Conservation (phyloP, 1,140 invertebrate species). For the Bicyclus anynana region DNA sequence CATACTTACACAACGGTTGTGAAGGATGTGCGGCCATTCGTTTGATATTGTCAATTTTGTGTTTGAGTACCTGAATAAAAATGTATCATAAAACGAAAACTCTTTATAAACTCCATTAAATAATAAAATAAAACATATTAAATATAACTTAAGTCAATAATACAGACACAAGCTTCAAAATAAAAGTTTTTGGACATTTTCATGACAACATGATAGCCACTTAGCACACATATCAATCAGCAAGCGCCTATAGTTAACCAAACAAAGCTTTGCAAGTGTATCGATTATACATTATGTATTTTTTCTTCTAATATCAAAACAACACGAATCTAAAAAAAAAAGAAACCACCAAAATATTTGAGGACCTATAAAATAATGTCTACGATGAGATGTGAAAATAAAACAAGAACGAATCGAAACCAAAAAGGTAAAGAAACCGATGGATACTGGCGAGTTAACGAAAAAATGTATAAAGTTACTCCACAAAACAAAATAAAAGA, state of each 20-base stretch:
- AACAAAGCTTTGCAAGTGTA: conserved; percentile 8
- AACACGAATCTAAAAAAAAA: conserved; percentile 10
- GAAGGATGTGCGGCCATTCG: conserved; percentile 96
- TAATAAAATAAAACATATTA: neutral
- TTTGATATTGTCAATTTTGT: conserved; percentile 95
- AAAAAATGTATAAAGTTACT: conserved; percentile 11
- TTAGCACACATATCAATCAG: conserved; percentile 5
- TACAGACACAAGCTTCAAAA: neutral
- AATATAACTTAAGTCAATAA: neutral
- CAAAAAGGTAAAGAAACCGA: conserved; percentile 33
- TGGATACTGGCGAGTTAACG: conserved; percentile 22
- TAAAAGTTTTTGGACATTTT: neutral
- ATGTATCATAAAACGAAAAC: conserved; percentile 25
- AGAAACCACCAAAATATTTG: conserved; percentile 14
- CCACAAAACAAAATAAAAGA: conserved; percentile 13
- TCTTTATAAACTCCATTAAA: neutral
- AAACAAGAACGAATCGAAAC: conserved; percentile 26
- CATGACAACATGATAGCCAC: conserved; percentile 6
- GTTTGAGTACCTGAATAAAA: conserved; percentile 85
- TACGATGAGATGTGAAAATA: conserved; percentile 35
- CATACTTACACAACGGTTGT: conserved; percentile 93
- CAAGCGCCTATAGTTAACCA: conserved; percentile 16
- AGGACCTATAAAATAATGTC: conserved; percentile 23
- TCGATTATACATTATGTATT: neutral
- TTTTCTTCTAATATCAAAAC: neutral